phyloP scores from a whole-genome alignment of 2,113 vertebrate genomes.

The Pangasianodon gigas region DNA sequence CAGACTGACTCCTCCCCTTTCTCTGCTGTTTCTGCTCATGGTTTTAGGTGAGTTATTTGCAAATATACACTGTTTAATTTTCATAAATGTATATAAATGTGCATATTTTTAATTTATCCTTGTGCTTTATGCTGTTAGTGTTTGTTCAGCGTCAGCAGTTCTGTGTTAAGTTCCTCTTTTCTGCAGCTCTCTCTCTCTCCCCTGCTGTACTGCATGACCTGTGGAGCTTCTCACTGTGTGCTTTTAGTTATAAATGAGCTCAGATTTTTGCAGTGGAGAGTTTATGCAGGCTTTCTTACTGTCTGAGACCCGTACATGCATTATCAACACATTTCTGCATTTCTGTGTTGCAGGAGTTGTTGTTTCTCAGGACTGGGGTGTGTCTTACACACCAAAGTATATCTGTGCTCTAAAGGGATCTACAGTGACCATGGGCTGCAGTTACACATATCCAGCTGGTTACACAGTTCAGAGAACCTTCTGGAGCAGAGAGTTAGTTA shows the following conservation, averaged over 20 bases:
- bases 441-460: neutral
- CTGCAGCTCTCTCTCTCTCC: neutral
- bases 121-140: neutral
- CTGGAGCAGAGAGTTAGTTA: conserved; percentile 17
- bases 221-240: neutral
- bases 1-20: conserved; percentile 18
- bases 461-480: neutral
- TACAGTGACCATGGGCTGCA: conserved; percentile 27
- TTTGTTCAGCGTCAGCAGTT: neutral
- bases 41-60: conserved; percentile 5
- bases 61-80: neutral
- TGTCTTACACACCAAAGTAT: neutral
- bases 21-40: conserved; percentile 25
- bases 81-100: neutral
- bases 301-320: no score
- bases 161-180: neutral
- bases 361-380: neutral
- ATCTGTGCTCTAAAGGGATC: conserved; percentile 37
- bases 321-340: no score
- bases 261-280: no score
- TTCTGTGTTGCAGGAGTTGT: conserved; percentile 25
- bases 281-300: no score
- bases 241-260: no score
- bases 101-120: neutral
- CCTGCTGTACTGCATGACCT: neutral